A percentile compares a stretch with the other conserved stretches of the same genome.
phyloP scores from a whole-genome alignment of 2,888 invertebrate species.

The Agriotes lineatus region DNA sequence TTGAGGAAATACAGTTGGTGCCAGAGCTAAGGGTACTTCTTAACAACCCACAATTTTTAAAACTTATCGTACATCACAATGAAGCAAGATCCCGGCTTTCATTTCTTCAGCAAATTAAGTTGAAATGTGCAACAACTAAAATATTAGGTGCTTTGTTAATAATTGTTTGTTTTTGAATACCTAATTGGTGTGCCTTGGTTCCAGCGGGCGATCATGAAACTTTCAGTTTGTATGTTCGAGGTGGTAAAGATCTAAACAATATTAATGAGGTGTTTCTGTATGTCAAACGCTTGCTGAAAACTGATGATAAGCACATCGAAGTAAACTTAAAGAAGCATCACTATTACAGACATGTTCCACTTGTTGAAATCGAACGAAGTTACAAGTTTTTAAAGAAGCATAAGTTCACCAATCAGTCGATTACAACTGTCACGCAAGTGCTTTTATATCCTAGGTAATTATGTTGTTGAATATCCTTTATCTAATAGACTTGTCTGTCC shows the following conservation, averaged over 20 bases:
- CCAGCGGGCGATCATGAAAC: conserved; percentile 51
- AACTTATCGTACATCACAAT: conserved; percentile 67
- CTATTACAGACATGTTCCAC: conserved; percentile 74
- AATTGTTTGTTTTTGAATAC: neutral
- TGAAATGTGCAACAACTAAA: conserved; percentile 67
- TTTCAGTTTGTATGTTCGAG: conserved; percentile 66
- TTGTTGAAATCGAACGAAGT: conserved; percentile 72
- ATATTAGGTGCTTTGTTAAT: conserved; percentile 60
- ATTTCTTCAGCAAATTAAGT: conserved; percentile 68
- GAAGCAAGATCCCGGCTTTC: conserved; percentile 67
- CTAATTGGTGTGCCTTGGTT: neutral
- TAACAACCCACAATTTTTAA: conserved; percentile 72
- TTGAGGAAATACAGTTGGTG: conserved; percentile 69
- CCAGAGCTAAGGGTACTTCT: conserved; percentile 74
- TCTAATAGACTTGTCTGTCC: too few relatives aligned
- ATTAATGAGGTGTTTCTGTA: conserved; percentile 65
- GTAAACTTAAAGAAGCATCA: conserved; percentile 71
- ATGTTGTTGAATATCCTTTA: too few relatives aligned
- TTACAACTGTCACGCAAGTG: conserved; percentile 73
- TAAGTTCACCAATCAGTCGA: conserved; percentile 69
- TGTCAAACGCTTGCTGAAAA: conserved; percentile 62
- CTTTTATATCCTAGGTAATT: conserved; percentile 78
- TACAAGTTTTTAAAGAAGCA: conserved; percentile 69
- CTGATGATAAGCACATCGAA: conserved; percentile 57
- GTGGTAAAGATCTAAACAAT: conserved; percentile 70